Percentiles rank a stretch among this genome's conserved stretches.
Evolutionary conservation across 2,113 vertebrate species (phyloP).

Genomic region (Lota lota): DNA sequence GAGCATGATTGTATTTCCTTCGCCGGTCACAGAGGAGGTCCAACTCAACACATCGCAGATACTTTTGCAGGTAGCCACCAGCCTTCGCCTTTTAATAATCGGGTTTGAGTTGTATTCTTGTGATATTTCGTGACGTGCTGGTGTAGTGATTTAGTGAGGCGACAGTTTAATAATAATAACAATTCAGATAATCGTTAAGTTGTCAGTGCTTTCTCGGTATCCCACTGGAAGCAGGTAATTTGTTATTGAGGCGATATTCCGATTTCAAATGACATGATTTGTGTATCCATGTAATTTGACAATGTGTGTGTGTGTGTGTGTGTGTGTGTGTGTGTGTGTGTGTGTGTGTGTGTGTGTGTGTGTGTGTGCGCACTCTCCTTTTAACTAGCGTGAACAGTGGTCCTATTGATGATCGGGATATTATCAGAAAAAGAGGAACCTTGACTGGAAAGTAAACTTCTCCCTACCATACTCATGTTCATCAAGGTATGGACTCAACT

Average conservation of each 20-base stretch:
- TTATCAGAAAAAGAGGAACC: conserved; percentile 22
- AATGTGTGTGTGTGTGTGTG: background rate
- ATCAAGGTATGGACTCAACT: conserved; percentile 19
- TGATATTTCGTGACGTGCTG: background rate
- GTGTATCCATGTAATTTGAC: too few species aligned
- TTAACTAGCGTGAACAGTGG: conserved; percentile 31
- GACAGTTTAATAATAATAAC: background rate
- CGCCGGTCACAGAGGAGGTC: conserved; percentile 20
- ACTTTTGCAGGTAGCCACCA: conserved; percentile 37
- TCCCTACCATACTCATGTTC: conserved; percentile 39
- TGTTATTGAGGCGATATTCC: too few species aligned
- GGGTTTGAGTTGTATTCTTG: too few species aligned
- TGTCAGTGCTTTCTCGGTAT: background rate
- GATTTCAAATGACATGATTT: too few species aligned
- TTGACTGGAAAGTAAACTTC: conserved; percentile 36
- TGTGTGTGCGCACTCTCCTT: background rate
- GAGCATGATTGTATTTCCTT: conserved; percentile 61
- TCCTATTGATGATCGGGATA: conserved; percentile 35
- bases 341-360: background rate
- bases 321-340: background rate
- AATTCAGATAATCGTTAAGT: background rate
- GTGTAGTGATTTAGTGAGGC: background rate
- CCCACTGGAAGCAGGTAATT: too few species aligned
- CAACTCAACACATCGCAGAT: conserved; percentile 10
- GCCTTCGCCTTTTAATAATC: too few species aligned